Evolutionary conservation across 1,140 invertebrate species (phyloP), one percentile per base, ranked within the genome.

Genomic region (Hypsibius dujardini): DNA sequence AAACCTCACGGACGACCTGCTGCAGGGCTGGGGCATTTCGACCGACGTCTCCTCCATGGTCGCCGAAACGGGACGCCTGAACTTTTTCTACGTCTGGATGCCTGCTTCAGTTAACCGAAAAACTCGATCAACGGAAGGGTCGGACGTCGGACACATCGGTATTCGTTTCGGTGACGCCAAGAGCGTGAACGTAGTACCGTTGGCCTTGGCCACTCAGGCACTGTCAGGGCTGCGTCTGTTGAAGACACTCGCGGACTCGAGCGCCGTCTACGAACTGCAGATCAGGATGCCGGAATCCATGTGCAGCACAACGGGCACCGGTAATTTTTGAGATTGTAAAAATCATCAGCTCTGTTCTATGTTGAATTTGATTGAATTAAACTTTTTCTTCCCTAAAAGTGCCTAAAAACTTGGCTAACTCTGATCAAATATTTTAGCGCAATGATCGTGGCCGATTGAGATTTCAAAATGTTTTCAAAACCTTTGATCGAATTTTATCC

Each of bases 261-360:
- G 72, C 47, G 42, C 47, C 15, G 70, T 72, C 40, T 72, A 72
- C 72, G 47, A 73, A 59, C 2, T 72, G 71, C 47, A 72, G 70
- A 71, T 72, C 47, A 72, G 72, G 15, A 73, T 72, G 72, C 1
- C 72, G 46, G 71, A 72, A 47, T 28, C 71, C 7, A 72, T 72
- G 70, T 73, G 72, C 28, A 28, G 28, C 28, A 28, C 28, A 28
- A 28, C 28, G 28, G 28, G 28, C 28, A 28, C 28, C 28, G 28
- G 28, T 28, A 28, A 28, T 28, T 28, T 28, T 28, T 28, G 28
- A 28, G 28, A 28, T 28, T 28, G 28, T 28, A 28, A 28, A 28
- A 28, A 28, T 28, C 28, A 28, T 28, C 28, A 28, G 28, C 28
- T 28, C 28, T 28, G 28, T 28, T 28, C 28, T 28, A 28, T 28